Evolutionary conservation across 2,888 invertebrate genomes (phyloP), one percentile per base, ranked within the genome.

Genomic region (Micoletzkya japonica): DNA sequence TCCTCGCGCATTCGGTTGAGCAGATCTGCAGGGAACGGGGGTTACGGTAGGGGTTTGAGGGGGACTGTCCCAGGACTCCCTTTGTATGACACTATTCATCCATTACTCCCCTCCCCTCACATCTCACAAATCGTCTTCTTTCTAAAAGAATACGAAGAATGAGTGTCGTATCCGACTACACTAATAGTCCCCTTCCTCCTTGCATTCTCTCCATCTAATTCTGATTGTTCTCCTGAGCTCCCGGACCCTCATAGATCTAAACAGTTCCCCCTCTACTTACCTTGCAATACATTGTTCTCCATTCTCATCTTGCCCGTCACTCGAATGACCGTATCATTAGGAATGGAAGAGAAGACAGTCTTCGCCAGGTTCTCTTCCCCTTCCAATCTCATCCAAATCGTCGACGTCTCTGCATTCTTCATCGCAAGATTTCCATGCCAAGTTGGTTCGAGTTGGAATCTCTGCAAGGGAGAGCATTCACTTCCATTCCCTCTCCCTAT

Each of bases 381-480:
- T 14, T 37, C 26, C 6, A 59, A 30, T 37, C 37, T n/a, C 1
- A 36, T 24, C 59, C 59, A 59, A 4, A 1, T 14, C 6, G 59
- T 59, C 10, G n/a, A 6, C 26, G 26, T 37, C 7, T 6, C 4
- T 2, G 4, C 10, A 24, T 6, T 7, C 59, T 37, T 59, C 37
- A 59, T 59, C 24, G 2, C 6, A 14, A 59, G 4, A 17, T 2
- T 24, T 59, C 59, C 59, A 4, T 6, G 2, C 59, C 59, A 59
- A n/a, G n/a, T n/a, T n/a, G n/a, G n/a, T 59, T 37, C 6, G 10
- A 24, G 1, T 4, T 20, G 59, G 30, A 52, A 24, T 7, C 30
- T n/a, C 59, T 59, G 36, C 37, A 59, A 59, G 17, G 24, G 4
- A 59, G 10, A 44, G n/a, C n/a, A n/a, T n/a, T n/a, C n/a, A n/a